phyloP scores from a whole-genome alignment of 2,797 vertebrate genomes.

The Simalia tracyae region DNA sequence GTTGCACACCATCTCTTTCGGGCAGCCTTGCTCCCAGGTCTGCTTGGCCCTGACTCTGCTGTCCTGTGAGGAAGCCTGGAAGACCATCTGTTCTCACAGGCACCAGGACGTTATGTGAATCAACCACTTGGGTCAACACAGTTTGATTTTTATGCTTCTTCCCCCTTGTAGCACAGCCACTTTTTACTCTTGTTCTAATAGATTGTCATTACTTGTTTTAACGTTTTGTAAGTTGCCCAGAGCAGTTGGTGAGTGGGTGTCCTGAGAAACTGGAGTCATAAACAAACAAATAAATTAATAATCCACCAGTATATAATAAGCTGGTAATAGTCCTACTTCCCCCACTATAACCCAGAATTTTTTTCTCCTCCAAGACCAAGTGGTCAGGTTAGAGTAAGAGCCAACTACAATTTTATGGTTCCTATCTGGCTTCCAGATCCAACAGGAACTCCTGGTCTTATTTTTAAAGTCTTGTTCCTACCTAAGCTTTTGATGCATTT shows the following conservation, averaged over 20 bases:
- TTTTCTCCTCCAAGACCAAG: background rate
- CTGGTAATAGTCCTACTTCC: background rate
- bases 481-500: background rate
- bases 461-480: background rate
- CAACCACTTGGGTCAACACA: background rate
- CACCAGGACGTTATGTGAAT: background rate
- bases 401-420: background rate
- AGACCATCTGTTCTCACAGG: background rate
- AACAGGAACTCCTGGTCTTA: background rate
- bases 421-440: background rate
- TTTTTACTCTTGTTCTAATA: background rate
- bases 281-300: background rate
- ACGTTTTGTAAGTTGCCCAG: background rate
- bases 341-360: background rate
- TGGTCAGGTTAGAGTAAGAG: background rate
- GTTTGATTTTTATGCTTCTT: background rate
- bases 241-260: background rate
- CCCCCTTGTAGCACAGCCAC: background rate
- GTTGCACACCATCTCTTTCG: background rate
- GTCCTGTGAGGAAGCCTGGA: background rate
- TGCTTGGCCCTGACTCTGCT: background rate
- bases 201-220: background rate
- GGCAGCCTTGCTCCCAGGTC: background rate
- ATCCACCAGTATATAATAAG: background rate
- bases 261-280: background rate